Percentiles rank a stretch among this genome's conserved stretches.
These are phyloP conservation scores for Drosophila lowei DNA, from an alignment of 1,140 invertebrate species.

Conservation along the genomic window DNA sequence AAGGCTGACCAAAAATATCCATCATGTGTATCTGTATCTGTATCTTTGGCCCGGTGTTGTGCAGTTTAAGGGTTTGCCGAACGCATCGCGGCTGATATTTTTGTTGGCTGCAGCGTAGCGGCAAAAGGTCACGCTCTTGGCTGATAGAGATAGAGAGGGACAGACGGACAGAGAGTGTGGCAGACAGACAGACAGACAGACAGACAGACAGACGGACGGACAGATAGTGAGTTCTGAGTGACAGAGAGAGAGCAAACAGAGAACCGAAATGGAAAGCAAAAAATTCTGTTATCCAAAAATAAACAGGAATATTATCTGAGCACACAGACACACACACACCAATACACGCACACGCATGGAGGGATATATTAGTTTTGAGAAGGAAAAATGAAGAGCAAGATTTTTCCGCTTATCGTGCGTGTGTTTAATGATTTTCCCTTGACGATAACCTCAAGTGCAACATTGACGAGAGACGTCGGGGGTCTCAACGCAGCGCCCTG, in stretches of 20 bases:
- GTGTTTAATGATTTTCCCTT: conserved; percentile 62
- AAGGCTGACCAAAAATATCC: conserved; percentile 69
- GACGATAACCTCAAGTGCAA: conserved; percentile 68
- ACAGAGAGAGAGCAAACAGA: conserved; percentile 26
- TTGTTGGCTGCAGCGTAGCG: conserved; percentile 19
- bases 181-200: conserved; percentile 1
- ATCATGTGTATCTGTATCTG: conserved; percentile 15
- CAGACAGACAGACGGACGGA: no score
- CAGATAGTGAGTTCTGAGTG: conserved; percentile 11
- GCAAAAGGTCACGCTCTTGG: conserved; percentile 47
- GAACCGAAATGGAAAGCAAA: conserved; percentile 38
- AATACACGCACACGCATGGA: neutral
- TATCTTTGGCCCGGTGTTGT: conserved; percentile 5
- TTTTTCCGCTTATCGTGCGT: conserved; percentile 62
- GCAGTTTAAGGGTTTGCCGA: conserved; percentile 26
- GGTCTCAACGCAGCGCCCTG: neutral
- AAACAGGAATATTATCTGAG: conserved; percentile 46
- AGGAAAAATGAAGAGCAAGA: conserved; percentile 17
- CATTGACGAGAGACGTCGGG: conserved; percentile 52
- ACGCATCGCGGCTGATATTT: conserved; percentile 36
- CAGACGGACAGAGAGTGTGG: neutral
- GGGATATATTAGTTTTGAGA: conserved; percentile 43
- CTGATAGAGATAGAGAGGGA: conserved; percentile 12
- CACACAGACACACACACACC: conserved; percentile 12
- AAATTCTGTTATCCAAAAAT: conserved; percentile 42